A percentile compares a stretch with the other conserved stretches of the same genome.
These are phyloP conservation scores for Ernsta delagoae DNA, from an alignment of 2,888 invertebrate genomes.

Conservation along the genomic window DNA sequence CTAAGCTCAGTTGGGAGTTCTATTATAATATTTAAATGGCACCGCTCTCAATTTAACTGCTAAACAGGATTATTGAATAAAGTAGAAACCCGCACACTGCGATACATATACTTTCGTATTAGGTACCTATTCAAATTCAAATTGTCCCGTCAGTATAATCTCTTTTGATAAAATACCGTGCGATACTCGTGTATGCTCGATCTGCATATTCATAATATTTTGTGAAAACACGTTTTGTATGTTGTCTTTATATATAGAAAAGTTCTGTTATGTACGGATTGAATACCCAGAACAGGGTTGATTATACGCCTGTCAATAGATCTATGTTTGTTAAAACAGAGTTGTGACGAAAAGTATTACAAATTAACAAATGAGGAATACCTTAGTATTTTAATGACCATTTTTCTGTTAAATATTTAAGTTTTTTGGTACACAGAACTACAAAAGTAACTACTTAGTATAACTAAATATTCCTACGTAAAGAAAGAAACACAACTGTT, in stretches of 20 bases:
- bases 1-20: constrained; percentile 2
- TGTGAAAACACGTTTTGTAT: constrained; percentile 39
- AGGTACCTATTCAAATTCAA: constrained; percentile 59
- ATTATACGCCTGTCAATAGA: too few relatives aligned
- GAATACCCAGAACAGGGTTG: too few relatives aligned
- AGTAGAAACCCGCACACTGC: constrained; percentile 8
- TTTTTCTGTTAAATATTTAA: too few relatives aligned
- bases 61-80: constrained; percentile 36
- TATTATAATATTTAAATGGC: constrained; percentile 28
- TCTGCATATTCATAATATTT: constrained; percentile 65
- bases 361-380: too few relatives aligned
- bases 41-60: constrained; percentile 22
- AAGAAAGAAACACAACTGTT: too few relatives aligned
- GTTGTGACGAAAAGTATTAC: too few relatives aligned
- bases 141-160: constrained; percentile 55
- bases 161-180: constrained; percentile 56
- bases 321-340: too few relatives aligned
- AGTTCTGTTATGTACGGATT: not conserved
- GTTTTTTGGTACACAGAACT: too few relatives aligned
- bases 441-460: too few relatives aligned
- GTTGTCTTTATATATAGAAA: not conserved
- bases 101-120: constrained; percentile 28
- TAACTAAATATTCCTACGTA: too few relatives aligned
- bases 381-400: too few relatives aligned
- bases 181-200: constrained; percentile 45